A percentile compares a stretch with the other conserved stretches of the same genome.
These are phyloP conservation scores for Tenthredo livida DNA, from an alignment of 2,888 invertebrate genomes.

Conservation along the genomic window DNA sequence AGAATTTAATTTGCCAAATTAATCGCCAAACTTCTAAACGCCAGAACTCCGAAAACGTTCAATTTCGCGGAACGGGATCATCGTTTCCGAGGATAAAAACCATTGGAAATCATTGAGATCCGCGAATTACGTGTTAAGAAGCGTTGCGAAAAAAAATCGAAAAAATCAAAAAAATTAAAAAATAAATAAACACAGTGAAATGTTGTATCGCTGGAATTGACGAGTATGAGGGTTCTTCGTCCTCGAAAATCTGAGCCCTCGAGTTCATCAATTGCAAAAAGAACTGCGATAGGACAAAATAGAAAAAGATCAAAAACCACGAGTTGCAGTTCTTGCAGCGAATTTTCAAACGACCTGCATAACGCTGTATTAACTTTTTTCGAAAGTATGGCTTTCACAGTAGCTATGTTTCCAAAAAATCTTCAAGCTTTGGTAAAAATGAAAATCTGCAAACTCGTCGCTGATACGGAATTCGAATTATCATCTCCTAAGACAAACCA, in stretches of 20 bases:
- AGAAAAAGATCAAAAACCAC: not conserved
- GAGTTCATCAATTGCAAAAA: not conserved
- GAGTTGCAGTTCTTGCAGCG: not conserved
- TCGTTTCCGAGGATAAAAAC: too few relatives aligned
- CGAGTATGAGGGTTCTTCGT: slow-evolving; percentile 16
- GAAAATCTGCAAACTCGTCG: slow-evolving; percentile 65
- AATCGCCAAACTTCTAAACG: too few relatives aligned
- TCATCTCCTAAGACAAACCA: slow-evolving; percentile 56
- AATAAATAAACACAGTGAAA: not conserved
- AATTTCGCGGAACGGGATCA: too few relatives aligned
- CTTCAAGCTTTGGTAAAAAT: slow-evolving; percentile 66
- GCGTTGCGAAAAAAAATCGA: not conserved
- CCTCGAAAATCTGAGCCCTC: slow-evolving; percentile 11
- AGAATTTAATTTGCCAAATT: too few relatives aligned
- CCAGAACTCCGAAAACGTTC: too few relatives aligned
- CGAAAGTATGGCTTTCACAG: slow-evolving; percentile 68
- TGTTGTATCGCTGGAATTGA: too few relatives aligned
- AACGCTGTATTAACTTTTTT: slow-evolving; percentile 60
- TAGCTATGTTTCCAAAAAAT: slow-evolving; percentile 66
- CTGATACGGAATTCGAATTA: slow-evolving; percentile 63
- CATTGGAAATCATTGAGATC: too few relatives aligned
- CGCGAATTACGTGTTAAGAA: too few relatives aligned
- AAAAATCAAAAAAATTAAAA: too few relatives aligned
- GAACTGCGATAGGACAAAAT: not conserved
- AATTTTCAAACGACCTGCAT: not conserved